Conservation (phyloP, 2,797 vertebrate species). For the Eremophila alpestris region DNA sequence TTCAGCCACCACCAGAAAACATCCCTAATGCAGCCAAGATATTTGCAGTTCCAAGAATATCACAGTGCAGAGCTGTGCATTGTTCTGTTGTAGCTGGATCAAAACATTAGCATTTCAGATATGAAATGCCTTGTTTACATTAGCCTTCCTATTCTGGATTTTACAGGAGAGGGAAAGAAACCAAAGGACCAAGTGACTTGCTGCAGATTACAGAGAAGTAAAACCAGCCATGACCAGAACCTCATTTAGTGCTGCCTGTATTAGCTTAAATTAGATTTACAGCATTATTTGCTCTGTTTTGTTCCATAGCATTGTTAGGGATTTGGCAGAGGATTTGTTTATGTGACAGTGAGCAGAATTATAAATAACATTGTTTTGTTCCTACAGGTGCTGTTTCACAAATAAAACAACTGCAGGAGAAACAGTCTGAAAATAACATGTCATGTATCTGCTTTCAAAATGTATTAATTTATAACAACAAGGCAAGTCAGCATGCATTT, state of each 20-base stretch:
- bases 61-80: background rate
- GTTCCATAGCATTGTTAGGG: background rate
- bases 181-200: background rate
- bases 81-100: background rate
- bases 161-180: background rate
- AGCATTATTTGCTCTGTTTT: background rate
- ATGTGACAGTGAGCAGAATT: background rate
- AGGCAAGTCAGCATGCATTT: background rate
- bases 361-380: slow-evolving; percentile 41
- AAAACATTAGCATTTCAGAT: background rate
- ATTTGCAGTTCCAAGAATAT: background rate
- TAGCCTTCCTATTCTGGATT: background rate
- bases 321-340: slow-evolving; percentile 13
- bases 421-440: background rate
- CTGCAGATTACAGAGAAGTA: background rate
- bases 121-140: background rate
- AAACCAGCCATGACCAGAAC: background rate
- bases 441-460: background rate
- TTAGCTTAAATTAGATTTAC: background rate
- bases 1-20: background rate
- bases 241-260: background rate
- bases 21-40: background rate
- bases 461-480: background rate
- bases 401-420: slow-evolving; percentile 1
- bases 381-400: slow-evolving; percentile 5